These are phyloP conservation scores for Epistrophella euchroma DNA, from an alignment of 2,888 invertebrate genomes.

Conservation along the genomic window DNA sequence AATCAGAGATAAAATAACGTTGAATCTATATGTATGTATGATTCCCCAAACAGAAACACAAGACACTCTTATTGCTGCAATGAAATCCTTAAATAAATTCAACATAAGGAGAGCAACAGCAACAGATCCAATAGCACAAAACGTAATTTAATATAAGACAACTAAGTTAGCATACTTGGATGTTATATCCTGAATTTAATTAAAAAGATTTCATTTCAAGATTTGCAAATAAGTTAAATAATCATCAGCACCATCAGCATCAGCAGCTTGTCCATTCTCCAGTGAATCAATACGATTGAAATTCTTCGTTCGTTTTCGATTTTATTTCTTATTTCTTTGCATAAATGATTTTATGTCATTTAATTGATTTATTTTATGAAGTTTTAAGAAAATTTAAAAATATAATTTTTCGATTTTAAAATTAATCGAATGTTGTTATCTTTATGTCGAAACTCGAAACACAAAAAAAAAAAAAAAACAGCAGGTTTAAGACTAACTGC, in stretches of 20 bases:
- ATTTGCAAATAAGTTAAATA: conserved; percentile 8
- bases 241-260: not conserved
- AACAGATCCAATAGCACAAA: not conserved
- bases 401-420: too few species aligned
- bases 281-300: not conserved
- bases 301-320: not conserved
- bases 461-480: too few species aligned
- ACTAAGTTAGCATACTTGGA: not conserved
- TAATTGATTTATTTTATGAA: too few species aligned
- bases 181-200: conserved; percentile 14
- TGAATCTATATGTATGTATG: not conserved
- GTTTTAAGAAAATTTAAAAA: too few species aligned
- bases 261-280: not conserved
- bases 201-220: conserved; percentile 13
- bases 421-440: too few species aligned
- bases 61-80: not conserved
- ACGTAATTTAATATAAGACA: too few species aligned
- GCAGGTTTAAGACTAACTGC: too few species aligned
- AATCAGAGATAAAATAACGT: not conserved
- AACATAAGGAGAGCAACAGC: conserved; percentile 4
- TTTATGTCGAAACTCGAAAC: too few species aligned
- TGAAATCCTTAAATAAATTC: not conserved
- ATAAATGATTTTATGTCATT: too few species aligned
- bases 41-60: conserved; percentile 6
- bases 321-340: too few species aligned